Base-by-base conservation (phyloP, 2,888 invertebrate species). In the Lissocephala sabroskyi region DNA sequence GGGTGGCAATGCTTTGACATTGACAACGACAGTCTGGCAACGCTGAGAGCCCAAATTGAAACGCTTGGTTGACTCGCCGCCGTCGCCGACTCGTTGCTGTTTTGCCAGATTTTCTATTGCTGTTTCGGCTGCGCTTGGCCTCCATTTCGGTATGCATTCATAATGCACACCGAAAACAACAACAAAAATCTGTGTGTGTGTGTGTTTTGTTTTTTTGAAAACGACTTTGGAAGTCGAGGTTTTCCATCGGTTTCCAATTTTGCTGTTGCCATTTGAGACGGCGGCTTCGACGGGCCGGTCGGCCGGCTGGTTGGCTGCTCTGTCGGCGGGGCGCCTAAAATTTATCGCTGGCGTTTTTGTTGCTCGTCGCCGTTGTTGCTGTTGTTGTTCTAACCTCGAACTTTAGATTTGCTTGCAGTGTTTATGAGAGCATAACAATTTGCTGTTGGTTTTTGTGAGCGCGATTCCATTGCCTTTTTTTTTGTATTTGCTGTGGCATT, bases 381-480 rank as follows among this genome's bases (percentile, higher is more conserved):
- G 30, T 39, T 45, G 28, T 30, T 13, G 46, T 41, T 44, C 36
- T 14, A 78, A 63, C 73, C 73, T 74, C 79, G 73, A 78, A 74
- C 73, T 74, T 74, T 74, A 78, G 74, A 78, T 78, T 74, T 63
- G 77, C 63, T 74, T 73, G 76, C 76, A 73, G 44, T 76, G 76
- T 49, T 74, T 74, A 74, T 74, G 73, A 74, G 73, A 74, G 79
- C 73, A 78, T 59, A 74, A 77, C 75, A 62, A 60, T 63, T 63
- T 64, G 62, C 53, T 74, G 45, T 42, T n/a, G 10, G 23, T 40
- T 11, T 28, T 13, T 17, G 13, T 26, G 14, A 40, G 11, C 23
- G 13, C n/a, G n/a, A n/a, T n/a, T n/a, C n/a, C n/a, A n/a, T n/a
- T n/a, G n/a, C n/a, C 14, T 14, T 26, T 40, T 17, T 26, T 19